Base-by-base conservation (phyloP, 2,797 vertebrate genomes). In the Cyclura pinguis region DNA sequence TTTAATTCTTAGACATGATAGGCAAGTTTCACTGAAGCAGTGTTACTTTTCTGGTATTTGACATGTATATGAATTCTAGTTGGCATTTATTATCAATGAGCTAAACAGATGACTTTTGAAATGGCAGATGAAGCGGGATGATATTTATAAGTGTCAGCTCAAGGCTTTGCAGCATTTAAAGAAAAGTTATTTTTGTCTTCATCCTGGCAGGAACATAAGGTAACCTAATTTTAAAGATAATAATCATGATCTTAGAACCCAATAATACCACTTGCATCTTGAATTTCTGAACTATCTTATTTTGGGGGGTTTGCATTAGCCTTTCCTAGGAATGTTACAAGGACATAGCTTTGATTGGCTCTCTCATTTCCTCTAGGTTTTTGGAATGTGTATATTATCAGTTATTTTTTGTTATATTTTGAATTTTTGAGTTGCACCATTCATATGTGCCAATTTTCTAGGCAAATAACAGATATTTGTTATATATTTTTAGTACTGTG, bases 31-130 rank as follows among this genome's bases (percentile, higher is more conserved):
- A 74, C 86, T 95, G 90, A 91, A 90, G 87, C 95, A 92, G 93
- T 89, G 50, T 73, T 74, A 73, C 35, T 82, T 87, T 94, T 96
- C 91, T 95, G 94, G 90, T 96, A 95, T 91, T 89, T 96, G 95
- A 96, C 92, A 87, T 91, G 85, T 88, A 69, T 90, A 72, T 93
- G 94, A 96, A 95, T 93, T 93, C 93, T 96, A 91, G 67, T 90
- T 96, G 96, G 90, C 95, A 96, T 97, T 97, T 97, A 95, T 97
- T 97, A 97, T 97, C 96, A 96, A 78, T 8, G 77, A 82, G 83
- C 55, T 94, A 96, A 96, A 97, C 92, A 93, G 94, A 93, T 94
- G 85, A 95, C 96, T 95, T 97, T 93, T 95, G 91, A 90, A 96
- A 96, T 74, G 22, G 47, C 88, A 94, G 91, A 96, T 85, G 24